These are phyloP conservation scores for Lathronympha strigana DNA, from an alignment of 2,888 invertebrate genomes.

Conservation along the genomic window DNA sequence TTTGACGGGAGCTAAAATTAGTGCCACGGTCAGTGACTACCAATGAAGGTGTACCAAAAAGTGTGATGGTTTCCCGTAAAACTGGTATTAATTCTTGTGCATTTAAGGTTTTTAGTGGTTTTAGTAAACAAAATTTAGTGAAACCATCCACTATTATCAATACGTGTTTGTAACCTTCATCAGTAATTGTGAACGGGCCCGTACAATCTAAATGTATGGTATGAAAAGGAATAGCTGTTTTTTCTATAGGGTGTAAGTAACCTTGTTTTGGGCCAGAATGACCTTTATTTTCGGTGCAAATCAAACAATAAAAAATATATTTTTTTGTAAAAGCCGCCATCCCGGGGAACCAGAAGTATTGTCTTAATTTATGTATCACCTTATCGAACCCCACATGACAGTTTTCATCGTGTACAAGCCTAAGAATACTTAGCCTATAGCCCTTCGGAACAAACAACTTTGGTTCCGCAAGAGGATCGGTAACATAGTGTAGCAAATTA, in stretches of 20 bases:
- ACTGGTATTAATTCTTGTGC: background rate
- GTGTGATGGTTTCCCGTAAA: slow-evolving; percentile 44
- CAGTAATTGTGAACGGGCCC: slow-evolving; percentile 15
- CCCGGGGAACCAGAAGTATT: slow-evolving; percentile 14
- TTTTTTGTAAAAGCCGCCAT: slow-evolving; percentile 29
- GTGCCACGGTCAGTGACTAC: slow-evolving; percentile 44
- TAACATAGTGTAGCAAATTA: slow-evolving; percentile 12
- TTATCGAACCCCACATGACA: slow-evolving; percentile 25
- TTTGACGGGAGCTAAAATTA: slow-evolving; percentile 39
- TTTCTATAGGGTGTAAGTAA: slow-evolving; percentile 22
- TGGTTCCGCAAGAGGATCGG: background rate
- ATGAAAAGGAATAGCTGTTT: slow-evolving; percentile 28
- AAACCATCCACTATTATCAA: slow-evolving; percentile 11
- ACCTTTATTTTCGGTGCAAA: slow-evolving; percentile 12
- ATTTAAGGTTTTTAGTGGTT: background rate
- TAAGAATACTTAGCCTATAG: background rate
- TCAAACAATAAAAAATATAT: slow-evolving; percentile 17
- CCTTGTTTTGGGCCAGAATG: slow-evolving; percentile 32
- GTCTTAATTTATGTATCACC: background rate
- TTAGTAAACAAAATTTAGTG: slow-evolving; percentile 19
- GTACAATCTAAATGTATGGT: slow-evolving; percentile 31
- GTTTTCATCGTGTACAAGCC: slow-evolving; percentile 9
- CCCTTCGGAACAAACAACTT: slow-evolving; percentile 8
- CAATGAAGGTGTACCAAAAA: slow-evolving; percentile 41
- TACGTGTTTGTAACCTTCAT: slow-evolving; percentile 19